A percentile compares a stretch with the other conserved stretches of the same genome.
Conservation (phyloP, 2,797 vertebrate genomes). For the Serranus cabrilla region DNA sequence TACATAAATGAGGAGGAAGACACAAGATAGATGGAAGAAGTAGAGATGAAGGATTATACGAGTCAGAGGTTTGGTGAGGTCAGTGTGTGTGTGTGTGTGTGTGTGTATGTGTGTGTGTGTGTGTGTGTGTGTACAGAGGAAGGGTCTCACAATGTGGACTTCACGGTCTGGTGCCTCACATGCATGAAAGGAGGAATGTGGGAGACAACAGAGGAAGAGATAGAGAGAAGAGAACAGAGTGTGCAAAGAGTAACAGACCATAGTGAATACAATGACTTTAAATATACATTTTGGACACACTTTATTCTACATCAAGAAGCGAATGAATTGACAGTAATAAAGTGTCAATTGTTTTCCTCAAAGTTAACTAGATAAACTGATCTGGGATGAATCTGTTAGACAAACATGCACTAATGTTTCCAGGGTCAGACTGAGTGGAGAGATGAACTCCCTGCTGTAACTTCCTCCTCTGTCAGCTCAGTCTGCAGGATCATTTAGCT, state of each 20-base stretch:
- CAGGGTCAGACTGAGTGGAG: background rate
- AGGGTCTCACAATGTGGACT: conserved; percentile 39
- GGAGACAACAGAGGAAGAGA: conserved; percentile 27
- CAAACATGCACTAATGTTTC: conserved; percentile 10
- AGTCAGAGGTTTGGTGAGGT: conserved; percentile 17
- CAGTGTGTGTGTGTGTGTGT: conserved; percentile 11
- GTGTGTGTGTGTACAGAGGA: background rate
- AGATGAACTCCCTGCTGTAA: conserved; percentile 16
- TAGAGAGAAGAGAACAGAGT: conserved; percentile 21
- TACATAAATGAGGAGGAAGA: conserved; percentile 1
- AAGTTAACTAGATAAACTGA: background rate
- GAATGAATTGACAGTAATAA: background rate
- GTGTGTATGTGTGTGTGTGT: conserved; percentile 8
- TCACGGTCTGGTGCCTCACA: conserved; percentile 54
- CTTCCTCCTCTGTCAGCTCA: conserved; percentile 7
- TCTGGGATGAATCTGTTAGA: background rate
- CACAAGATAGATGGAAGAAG: background rate
- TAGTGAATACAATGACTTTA: background rate
- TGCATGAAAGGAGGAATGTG: conserved; percentile 51
- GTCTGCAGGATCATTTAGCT: conserved; percentile 31
- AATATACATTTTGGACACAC: background rate
- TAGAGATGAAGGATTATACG: background rate
- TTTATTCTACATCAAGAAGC: background rate
- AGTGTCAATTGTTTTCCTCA: background rate
- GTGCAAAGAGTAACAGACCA: background rate